Evolutionary conservation across 2,797 vertebrate genomes (phyloP).

Genomic region (Apogon talboti): DNA sequence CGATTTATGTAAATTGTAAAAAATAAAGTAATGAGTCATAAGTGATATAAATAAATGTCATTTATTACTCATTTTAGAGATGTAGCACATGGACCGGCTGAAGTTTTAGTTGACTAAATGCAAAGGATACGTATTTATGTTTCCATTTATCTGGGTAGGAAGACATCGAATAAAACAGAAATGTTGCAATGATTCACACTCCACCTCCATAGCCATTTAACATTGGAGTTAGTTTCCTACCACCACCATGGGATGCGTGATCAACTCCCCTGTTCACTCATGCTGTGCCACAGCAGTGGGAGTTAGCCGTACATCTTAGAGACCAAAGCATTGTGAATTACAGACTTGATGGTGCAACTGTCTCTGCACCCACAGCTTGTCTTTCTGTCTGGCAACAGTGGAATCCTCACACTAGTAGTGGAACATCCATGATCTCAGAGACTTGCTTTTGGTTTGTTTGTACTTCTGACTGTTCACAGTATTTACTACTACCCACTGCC

Average conservation of each 20-base stretch:
- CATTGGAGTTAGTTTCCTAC: conserved; percentile 77
- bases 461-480: conserved; percentile 45
- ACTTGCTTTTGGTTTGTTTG: conserved; percentile 56
- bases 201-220: conserved; percentile 72
- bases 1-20: too few species aligned
- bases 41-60: neutral
- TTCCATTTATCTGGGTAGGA: conserved; percentile 51
- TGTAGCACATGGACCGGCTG: conserved; percentile 13
- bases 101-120: conserved; percentile 23
- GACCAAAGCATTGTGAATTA: conserved; percentile 56
- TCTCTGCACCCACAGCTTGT: conserved; percentile 59
- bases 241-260: conserved; percentile 65
- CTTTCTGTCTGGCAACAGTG: conserved; percentile 61
- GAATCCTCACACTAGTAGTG: conserved; percentile 77
- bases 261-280: conserved; percentile 58
- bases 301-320: conserved; percentile 51
- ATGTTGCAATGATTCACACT: conserved; percentile 79
- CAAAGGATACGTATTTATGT: conserved; percentile 37
- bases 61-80: neutral
- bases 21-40: neutral
- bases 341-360: conserved; percentile 55
- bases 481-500: conserved; percentile 51
- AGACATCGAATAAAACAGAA: conserved; percentile 70
- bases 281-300: conserved; percentile 56
- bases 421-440: conserved; percentile 76